A percentile compares a stretch with the other conserved stretches of the same genome.
These are phyloP conservation scores for Ophioninae sp. DNA, from an alignment of 2,888 invertebrate species.

Conservation along the genomic window DNA sequence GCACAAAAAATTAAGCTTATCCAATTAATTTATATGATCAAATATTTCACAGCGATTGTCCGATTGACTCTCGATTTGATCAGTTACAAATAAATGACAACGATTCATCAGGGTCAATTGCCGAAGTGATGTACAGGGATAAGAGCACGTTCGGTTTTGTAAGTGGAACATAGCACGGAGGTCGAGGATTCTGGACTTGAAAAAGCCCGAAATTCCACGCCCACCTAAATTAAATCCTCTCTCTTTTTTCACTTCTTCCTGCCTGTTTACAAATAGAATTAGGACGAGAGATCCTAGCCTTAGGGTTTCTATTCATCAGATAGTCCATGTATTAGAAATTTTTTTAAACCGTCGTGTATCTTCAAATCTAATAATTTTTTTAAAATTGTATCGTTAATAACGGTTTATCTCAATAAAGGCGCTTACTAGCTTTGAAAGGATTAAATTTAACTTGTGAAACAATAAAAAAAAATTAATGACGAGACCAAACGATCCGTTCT, in stretches of 20 bases:
- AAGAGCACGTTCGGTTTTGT: slow-evolving; percentile 20
- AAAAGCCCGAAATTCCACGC: slow-evolving; percentile 53
- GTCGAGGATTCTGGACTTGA: slow-evolving; percentile 29
- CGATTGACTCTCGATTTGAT: slow-evolving; percentile 58
- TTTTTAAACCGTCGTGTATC: not conserved
- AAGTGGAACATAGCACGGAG: not conserved
- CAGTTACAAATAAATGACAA: slow-evolving; percentile 62
- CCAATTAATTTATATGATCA: slow-evolving; percentile 19
- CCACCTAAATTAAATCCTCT: slow-evolving; percentile 53
- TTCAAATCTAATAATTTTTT: not conserved
- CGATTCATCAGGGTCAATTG: slow-evolving; percentile 59
- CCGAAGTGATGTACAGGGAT: slow-evolving; percentile 8
- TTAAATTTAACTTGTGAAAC: too few species aligned
- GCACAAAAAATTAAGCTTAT: not conserved
- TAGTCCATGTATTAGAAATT: not conserved
- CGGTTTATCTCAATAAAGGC: too few species aligned
- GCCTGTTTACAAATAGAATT: slow-evolving; percentile 62
- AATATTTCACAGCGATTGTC: slow-evolving; percentile 32
- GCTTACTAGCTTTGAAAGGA: too few species aligned
- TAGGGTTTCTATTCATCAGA: slow-evolving; percentile 2
- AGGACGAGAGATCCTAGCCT: slow-evolving; percentile 28
- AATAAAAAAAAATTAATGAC: too few species aligned
- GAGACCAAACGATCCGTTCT: too few species aligned
- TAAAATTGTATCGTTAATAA: too few species aligned
- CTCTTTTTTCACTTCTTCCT: slow-evolving; percentile 27